Evolutionary conservation across 64 coral and sea anemone species (phyloP), one percentile per base, ranked within the genome.

Genomic region (Montipora capricornis): DNA sequence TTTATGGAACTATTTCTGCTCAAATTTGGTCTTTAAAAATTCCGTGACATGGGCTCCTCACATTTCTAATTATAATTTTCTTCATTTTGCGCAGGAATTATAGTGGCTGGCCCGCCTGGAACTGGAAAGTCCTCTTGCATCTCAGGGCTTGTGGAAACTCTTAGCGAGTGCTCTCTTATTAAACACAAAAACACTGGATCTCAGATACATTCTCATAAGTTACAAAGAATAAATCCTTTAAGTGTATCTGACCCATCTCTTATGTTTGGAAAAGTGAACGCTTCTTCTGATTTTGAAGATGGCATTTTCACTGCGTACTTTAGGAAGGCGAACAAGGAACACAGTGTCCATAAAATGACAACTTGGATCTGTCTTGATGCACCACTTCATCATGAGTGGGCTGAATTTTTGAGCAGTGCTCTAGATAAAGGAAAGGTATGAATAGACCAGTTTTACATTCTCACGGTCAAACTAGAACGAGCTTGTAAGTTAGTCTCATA

Each of bases 351-450:
- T 52, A 91, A 94, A 46, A 99, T 96, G 89, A 99, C 98, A 1
- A 99, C 98, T 1, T 99, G 98, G 98, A 85, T 99, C 6, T 99
- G 98, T 70, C 68, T 99, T 12, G 98, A 99, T 88, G 95, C 92
- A 2, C 98, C 98, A 5, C 58, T 99, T 5, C 98, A 99, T 87
- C 89, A 93, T 76, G 98, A 95, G 22, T 99, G 98, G 98, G 85
- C 92, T 81, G 98, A 99, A 59, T 96, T 92, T 89, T 89, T 99
- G 8, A 96, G 89, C 68, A 99, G 98, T 51, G 89, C 94, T 3
- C 73, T 99, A 47, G 98, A 99, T 89, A 95, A 96, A 73, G 98
- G 95, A 84, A 69, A 96, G 74, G 98, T 99, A 83, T 47, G 49
- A 11, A 67, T 13, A 11, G 6, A 57, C 6, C 11, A 57, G 53